A percentile compares a stretch with the other conserved stretches of the same genome.
Evolutionary conservation across 1,140 invertebrate genomes (phyloP).

Genomic region (Drosophila nasuta): DNA sequence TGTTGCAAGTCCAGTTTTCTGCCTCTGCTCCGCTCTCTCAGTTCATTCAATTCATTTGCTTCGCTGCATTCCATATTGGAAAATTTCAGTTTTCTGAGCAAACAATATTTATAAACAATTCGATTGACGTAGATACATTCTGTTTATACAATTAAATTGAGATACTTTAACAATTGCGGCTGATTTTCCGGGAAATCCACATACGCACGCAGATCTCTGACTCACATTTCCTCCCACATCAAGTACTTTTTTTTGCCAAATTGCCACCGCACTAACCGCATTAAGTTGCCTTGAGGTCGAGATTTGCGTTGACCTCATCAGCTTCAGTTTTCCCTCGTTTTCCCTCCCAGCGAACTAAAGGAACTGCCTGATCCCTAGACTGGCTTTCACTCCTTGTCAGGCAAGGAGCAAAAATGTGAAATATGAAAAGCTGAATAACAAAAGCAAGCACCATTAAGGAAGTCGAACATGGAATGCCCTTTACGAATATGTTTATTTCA

Average conservation of each 20-base stretch:
- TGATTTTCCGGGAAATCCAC: constrained; percentile 21
- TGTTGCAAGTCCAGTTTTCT: constrained; percentile 60
- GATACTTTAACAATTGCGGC: constrained; percentile 24
- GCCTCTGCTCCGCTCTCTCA: constrained; percentile 40
- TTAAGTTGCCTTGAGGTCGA: constrained; percentile 8
- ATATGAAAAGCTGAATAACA: constrained; percentile 69
- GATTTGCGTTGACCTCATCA: constrained; percentile 62
- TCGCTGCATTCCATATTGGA: constrained; percentile 6
- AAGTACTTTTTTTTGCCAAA: not conserved
- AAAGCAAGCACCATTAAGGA: not conserved
- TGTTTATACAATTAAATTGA: constrained; percentile 39
- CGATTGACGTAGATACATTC: constrained; percentile 35
- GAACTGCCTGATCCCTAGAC: not conserved
- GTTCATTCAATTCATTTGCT: constrained; percentile 1
- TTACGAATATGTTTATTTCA: not conserved
- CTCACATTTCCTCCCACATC: constrained; percentile 14
- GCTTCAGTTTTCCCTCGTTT: not conserved
- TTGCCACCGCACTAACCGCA: not conserved
- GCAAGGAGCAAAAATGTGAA: constrained; percentile 68
- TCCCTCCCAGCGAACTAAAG: not conserved
- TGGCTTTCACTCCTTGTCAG: constrained; percentile 1
- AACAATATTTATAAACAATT: constrained; percentile 37
- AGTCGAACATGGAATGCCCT: not conserved
- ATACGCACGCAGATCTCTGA: constrained; percentile 19
- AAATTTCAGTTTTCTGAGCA: not conserved